phyloP scores from a whole-genome alignment of 2,113 vertebrate genomes.

The Perognathus longimembris region DNA sequence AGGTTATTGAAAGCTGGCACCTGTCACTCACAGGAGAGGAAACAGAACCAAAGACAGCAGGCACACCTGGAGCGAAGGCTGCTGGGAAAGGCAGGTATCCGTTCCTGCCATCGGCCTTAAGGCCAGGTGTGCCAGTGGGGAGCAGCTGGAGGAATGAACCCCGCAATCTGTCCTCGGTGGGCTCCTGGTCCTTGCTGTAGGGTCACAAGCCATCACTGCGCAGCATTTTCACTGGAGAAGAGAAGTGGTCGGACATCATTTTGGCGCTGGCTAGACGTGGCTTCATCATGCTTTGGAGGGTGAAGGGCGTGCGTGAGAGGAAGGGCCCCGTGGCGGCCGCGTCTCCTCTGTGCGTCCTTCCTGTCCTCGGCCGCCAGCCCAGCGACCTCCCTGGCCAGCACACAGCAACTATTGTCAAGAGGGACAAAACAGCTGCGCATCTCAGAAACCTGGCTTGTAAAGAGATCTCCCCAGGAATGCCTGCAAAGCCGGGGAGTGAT shows the following conservation, averaged over 20 bases:
- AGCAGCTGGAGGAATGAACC: too few species aligned
- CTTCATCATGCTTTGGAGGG: slow-evolving; percentile 37
- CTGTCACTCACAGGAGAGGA: background rate
- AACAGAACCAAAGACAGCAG: background rate
- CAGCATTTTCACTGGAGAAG: background rate
- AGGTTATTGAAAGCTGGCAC: background rate
- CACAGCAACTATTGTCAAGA: slow-evolving; percentile 28
- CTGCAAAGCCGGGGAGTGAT: slow-evolving; percentile 1
- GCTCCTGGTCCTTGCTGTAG: too few species aligned
- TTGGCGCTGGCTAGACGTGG: background rate
- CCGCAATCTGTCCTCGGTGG: too few species aligned
- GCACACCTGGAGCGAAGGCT: background rate
- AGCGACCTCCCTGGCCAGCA: slow-evolving; percentile 36
- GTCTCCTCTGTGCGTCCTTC: slow-evolving; percentile 21
- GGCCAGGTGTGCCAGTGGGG: background rate
- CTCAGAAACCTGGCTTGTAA: slow-evolving; percentile 37
- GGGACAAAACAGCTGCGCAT: slow-evolving; percentile 2
- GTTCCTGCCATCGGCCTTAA: background rate
- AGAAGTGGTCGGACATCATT: background rate
- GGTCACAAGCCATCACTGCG: too few species aligned
- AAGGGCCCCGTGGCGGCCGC: background rate
- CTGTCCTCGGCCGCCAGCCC: background rate
- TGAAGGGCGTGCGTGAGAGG: slow-evolving; percentile 51
- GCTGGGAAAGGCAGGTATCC: background rate
- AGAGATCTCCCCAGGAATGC: slow-evolving; percentile 8